These are phyloP conservation scores for Pimpla rufipes DNA, from an alignment of 2,888 invertebrate species.

Conservation along the genomic window DNA sequence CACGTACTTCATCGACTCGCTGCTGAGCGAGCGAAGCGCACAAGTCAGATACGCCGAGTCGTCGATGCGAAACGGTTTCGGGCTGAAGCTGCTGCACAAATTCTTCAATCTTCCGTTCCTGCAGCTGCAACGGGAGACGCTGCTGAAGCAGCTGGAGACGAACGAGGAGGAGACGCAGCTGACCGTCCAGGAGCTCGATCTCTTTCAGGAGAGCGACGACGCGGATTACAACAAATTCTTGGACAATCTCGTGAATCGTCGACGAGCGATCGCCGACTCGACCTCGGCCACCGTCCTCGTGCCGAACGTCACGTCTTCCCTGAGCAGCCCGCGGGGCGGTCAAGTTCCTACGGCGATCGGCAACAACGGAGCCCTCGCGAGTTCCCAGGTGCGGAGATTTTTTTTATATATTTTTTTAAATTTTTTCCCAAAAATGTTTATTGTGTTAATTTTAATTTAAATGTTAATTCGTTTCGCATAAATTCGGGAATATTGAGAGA, in stretches of 20 bases:
- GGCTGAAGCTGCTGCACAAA: conserved; percentile 95
- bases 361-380: conserved; percentile 62
- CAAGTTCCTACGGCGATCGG: conserved; percentile 65
- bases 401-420: too few species aligned
- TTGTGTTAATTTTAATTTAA: too few species aligned
- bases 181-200: conserved; percentile 91
- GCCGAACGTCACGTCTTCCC: conserved; percentile 80
- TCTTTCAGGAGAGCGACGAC: conserved; percentile 92
- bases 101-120: conserved; percentile 98
- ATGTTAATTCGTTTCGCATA: too few species aligned
- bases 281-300: conserved; percentile 86
- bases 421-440: too few species aligned
- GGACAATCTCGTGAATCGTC: conserved; percentile 91
- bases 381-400: conserved; percentile 75
- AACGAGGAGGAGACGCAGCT: conserved; percentile 93
- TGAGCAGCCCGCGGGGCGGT: conserved; percentile 75
- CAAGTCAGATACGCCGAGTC: conserved; percentile 95
- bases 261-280: conserved; percentile 90
- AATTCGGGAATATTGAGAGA: too few species aligned
- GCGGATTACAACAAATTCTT: conserved; percentile 91
- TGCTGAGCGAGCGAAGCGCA: conserved; percentile 86
- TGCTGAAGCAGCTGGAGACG: conserved; percentile 93
- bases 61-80: conserved; percentile 98
- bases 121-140: conserved; percentile 94
- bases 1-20: conserved; percentile 89